phyloP scores from a whole-genome alignment of 2,113 vertebrate genomes.

The Caracal caracal region DNA sequence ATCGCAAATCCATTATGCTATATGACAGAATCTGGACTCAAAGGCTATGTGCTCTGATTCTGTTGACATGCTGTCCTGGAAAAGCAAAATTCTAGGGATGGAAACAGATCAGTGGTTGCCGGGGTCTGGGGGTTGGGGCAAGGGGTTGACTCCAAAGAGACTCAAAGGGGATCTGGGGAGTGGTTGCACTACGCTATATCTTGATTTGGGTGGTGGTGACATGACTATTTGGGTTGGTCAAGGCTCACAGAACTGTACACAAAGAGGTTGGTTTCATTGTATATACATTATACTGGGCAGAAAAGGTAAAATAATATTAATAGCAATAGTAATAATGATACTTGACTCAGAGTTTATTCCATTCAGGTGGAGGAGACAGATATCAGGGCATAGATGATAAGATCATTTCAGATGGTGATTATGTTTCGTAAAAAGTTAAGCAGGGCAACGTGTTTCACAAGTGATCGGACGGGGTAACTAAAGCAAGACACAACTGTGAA shows the following conservation, averaged over 20 bases:
- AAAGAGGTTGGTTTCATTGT: not conserved
- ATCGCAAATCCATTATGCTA: not conserved
- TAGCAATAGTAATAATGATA: not conserved
- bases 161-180: no score
- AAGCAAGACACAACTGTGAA: accelerated
- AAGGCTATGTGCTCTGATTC: no score
- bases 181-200: accelerated
- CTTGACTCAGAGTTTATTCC: not conserved
- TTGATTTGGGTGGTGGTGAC: not conserved
- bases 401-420: not conserved
- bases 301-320: not conserved
- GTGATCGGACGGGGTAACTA: not conserved
- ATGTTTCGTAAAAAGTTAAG: not conserved
- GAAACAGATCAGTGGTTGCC: not conserved
- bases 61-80: not conserved
- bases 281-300: not conserved
- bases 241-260: not conserved
- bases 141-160: no score
- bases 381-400: not conserved
- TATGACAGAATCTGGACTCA: not conserved
- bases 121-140: no score
- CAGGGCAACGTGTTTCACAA: no score
- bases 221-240: not conserved
- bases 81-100: not conserved
- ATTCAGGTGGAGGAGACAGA: not conserved